Conservation (phyloP, 1,140 invertebrate species). For the Dendrolimus kikuchii region DNA sequence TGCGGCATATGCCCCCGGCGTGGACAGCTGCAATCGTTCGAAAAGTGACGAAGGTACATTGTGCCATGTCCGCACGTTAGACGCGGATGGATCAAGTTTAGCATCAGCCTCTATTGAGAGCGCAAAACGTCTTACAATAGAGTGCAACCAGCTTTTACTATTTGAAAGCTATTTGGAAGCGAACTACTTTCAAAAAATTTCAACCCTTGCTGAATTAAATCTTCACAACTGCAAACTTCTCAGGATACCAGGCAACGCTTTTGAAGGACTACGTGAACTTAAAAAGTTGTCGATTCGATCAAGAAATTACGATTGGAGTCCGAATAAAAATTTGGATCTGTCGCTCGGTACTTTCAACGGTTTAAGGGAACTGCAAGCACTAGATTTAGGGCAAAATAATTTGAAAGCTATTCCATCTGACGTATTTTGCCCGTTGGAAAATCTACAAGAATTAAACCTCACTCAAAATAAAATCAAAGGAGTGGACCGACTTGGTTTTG, state of each 20-base stretch:
- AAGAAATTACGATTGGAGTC: constrained; percentile 83
- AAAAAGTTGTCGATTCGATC: constrained; percentile 84
- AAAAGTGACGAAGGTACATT: constrained; percentile 67
- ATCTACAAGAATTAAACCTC: constrained; percentile 86
- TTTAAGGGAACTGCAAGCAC: constrained; percentile 80
- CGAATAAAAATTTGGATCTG: constrained; percentile 79
- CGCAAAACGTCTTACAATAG: constrained; percentile 79
- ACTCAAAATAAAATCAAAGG: constrained; percentile 84
- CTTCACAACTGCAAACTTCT: constrained; percentile 87
- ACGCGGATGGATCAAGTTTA: constrained; percentile 77
- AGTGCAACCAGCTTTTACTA: constrained; percentile 84
- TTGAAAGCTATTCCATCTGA: constrained; percentile 81
- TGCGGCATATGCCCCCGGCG: constrained; percentile 49
- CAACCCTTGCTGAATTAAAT: constrained; percentile 80
- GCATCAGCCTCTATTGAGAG: constrained; percentile 73
- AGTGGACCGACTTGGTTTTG: constrained; percentile 82
- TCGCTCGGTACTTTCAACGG: constrained; percentile 79
- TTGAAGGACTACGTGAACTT: constrained; percentile 82
- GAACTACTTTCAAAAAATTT: constrained; percentile 82
- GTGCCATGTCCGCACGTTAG: constrained; percentile 80
- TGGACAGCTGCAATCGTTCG: constrained; percentile 45
- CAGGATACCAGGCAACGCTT: constrained; percentile 82
- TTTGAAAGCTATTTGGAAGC: constrained; percentile 85
- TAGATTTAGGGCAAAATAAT: constrained; percentile 88
- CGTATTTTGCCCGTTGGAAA: constrained; percentile 83